Percentiles rank a stretch among this genome's conserved stretches.
Evolutionary conservation across 2,797 vertebrate species (phyloP).

Genomic region (Enteromius afrohamiltoni): DNA sequence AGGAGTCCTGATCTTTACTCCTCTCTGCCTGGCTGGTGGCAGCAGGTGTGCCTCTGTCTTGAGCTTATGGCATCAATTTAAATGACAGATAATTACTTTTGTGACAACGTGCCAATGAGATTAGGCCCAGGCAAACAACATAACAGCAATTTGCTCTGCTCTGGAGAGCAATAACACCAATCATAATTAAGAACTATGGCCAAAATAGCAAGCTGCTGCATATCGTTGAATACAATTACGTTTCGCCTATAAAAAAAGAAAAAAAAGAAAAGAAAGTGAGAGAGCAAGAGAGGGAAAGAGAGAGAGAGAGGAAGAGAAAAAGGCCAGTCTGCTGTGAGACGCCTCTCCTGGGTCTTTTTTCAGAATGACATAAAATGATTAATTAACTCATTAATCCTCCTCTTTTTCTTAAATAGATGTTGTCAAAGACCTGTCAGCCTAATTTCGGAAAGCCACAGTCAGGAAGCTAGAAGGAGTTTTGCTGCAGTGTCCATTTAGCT

Average conservation of each 20-base stretch:
- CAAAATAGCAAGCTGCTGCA: conserved; percentile 86
- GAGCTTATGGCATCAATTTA: conserved; percentile 93
- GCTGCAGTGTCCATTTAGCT: conserved; percentile 56
- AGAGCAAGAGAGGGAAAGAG: background rate
- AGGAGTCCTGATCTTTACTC: conserved; percentile 47
- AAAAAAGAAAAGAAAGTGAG: background rate
- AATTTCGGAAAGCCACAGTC: conserved; percentile 56
- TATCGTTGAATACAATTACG: conserved; percentile 85
- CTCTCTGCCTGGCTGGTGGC: conserved; percentile 64
- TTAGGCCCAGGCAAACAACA: conserved; percentile 94
- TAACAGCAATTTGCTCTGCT: conserved; percentile 94
- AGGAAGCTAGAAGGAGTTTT: conserved; percentile 50
- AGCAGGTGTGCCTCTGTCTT: conserved; percentile 88
- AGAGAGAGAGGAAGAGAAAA: background rate
- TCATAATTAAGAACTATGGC: conserved; percentile 93
- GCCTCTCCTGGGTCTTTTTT: conserved; percentile 48
- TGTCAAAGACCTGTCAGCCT: conserved; percentile 61
- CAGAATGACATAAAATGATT: conserved; percentile 58
- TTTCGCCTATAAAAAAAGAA: conserved; percentile 63
- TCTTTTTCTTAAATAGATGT: conserved; percentile 63
- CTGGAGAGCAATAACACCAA: conserved; percentile 92
- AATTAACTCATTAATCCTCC: conserved; percentile 63
- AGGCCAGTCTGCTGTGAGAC: conserved; percentile 30
- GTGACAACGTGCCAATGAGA: conserved; percentile 96
- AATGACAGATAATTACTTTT: conserved; percentile 95